Evolutionary conservation across 2,888 invertebrate species (phyloP), one percentile per base, ranked within the genome.

Genomic region (Thymelicus sylvestris): DNA sequence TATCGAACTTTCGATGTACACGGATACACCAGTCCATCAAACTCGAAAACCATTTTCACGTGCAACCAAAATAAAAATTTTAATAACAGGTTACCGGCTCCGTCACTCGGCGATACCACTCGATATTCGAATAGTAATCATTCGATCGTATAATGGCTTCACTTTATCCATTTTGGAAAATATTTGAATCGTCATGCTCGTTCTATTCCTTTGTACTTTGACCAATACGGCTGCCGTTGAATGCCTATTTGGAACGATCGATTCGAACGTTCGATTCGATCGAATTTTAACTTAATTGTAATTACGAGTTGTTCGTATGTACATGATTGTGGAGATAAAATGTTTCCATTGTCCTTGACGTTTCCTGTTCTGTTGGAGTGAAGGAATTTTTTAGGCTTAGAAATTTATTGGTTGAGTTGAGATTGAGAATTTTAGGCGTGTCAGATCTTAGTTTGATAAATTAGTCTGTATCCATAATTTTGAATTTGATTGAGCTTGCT

Each of bases 111-210:
- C 19, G 31, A 31, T 31, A 31, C 31, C 31, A 31, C 31, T 24
- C 71, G 61, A 64, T 57, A 79, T 81, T 81, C 86, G 80, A 84
- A 84, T 84, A 88, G 87, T 88, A 88, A 89, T 89, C 88, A 87
- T 84, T 87, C 87, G 88, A 86, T 87, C 89, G 86, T 88, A 89
- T 92, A 92, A 93, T 92, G 86, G 91, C 87, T 88, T 89, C 90
- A 92, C 91, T 92, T 92, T 91, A 92, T 91, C 90, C 92, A 92
- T 92, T 93, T 93, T 92, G 86, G 84, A 92, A 91, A 92, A 91
- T 91, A 92, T 92, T 93, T 91, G 93, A 89, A 91, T 84, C 90
- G 92, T 93, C 93, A 93, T 93, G 92, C 90, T 90, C 88, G 86
- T 86, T 90, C 89, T 88, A 89, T 90, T 90, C 90, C 88, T 90